Evolutionary conservation across 2,888 invertebrate genomes (phyloP), one percentile per base, ranked within the genome.

Genomic region (Anaspis maculata): DNA sequence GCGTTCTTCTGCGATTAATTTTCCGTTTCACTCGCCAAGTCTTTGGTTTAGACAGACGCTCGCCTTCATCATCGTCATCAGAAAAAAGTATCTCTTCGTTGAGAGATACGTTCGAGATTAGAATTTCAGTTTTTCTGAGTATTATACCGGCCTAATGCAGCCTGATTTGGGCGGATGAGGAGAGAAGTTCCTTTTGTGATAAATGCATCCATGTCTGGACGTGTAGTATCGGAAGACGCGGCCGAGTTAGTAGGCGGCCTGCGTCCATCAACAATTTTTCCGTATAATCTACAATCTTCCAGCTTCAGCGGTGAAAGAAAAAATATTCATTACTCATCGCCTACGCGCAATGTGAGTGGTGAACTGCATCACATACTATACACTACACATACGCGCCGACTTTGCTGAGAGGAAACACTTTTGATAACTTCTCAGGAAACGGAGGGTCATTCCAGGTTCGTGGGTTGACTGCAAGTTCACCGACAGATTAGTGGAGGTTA

Each of bases 351-450:
- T 32, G 33, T 30, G 30, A 33, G 23, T 36, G 25, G 28, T 36
- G 37, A 32, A n/a, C 5, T 19, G 19, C 19, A 19, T 19, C 19
- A 6, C n/a, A n/a, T n/a, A n/a, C n/a, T n/a, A n/a, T n/a, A n/a
- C n/a, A n/a, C n/a, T n/a, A n/a, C n/a, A n/a, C n/a, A n/a, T n/a
- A n/a, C n/a, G n/a, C n/a, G n/a, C n/a, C n/a, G n/a, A n/a, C n/a
- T 33, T 28, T 28, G 22, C 44, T 48, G 46, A 27, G 37, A 48
- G 48, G 48, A 48, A 48, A 34, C 34, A 37, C 40, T 39, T 28
- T 39, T 42, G 48, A 48, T 48, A 48, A 46, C 21, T 34, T 22
- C 32, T 34, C 44, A 48, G 48, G 48, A 48, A 46, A 41, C 36
- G 44, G 39, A 37, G 39, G 43, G 42, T 42, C 44, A 35, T 11